Evolutionary conservation across 1,140 invertebrate species (phyloP), one percentile per base, ranked within the genome.

Genomic region (Maconellicoccus hirsutus): DNA sequence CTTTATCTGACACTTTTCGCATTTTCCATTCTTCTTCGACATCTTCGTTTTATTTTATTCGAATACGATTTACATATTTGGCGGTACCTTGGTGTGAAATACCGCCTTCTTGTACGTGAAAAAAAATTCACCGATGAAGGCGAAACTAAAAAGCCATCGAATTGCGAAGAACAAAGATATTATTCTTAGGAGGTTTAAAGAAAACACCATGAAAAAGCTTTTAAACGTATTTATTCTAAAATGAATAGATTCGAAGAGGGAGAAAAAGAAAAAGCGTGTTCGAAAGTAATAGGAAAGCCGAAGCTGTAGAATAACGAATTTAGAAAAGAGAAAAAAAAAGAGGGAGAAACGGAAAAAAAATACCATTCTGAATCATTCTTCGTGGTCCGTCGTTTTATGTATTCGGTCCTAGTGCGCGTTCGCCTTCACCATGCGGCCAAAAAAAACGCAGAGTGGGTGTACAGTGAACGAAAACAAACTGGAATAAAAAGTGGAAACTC

Each of bases 161-260:
- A 52, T 8, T 52, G 12, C 42, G 16, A 52, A 52, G 42, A 52
- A 52, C 42, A 52, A 52, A 52, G 42, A 52, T 52, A 52, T 52
- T 52, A 52, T 52, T 52, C 42, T 52, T 52, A 52, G 42, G 42
- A 52, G 42, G 42, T 52, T 52, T 52, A 52, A n/a, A 52, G 25
- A 66, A 66, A 66, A 66, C 61, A 66, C 25, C 25, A 25, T 66
- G 61, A 23, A 23, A 66, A 66, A 66, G 61, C 61, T 66, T 25
- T 66, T 66, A 66, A 66, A 66, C 61, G 61, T 66, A 66, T 66
- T 66, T 66, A 66, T 66, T 66, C 61, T 66, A 66, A 66, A 66
- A 66, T 26, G 61, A 66, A 66, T 66, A 66, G 61, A 66, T 66
- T 23, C 22, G 16, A 66, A 25, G 21, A 23, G 25, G 22, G 25